Evolutionary conservation across 2,113 vertebrate species (phyloP).

Genomic region (Cricetomys ansorgei): DNA sequence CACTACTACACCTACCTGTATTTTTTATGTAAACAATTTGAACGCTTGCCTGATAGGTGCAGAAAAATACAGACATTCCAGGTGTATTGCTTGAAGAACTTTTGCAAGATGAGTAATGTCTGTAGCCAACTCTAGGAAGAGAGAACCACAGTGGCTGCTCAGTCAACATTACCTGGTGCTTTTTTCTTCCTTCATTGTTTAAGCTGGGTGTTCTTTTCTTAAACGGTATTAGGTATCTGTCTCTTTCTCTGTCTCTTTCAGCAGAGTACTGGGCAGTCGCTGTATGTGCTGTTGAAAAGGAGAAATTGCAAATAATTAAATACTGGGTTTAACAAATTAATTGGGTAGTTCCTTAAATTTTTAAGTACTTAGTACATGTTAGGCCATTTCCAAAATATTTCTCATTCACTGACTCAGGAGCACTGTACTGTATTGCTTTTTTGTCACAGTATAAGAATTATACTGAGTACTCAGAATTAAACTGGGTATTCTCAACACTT

Average conservation of each 20-base stretch:
- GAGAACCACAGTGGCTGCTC: neutral
- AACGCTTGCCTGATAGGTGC: neutral
- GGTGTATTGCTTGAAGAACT: neutral
- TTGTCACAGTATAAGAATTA: too few species aligned
- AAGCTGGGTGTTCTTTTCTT: neutral
- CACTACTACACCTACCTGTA: neutral
- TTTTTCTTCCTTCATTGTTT: neutral
- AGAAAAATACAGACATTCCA: neutral
- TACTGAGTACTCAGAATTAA: too few species aligned
- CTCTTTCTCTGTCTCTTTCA: neutral
- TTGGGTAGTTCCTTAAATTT: neutral
- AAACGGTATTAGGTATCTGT: neutral
- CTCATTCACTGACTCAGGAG: neutral
- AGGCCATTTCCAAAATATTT: too few species aligned
- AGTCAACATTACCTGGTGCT: neutral
- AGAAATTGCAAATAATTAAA: neutral
- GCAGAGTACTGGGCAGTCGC: neutral
- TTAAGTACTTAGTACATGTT: too few species aligned
- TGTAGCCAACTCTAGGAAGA: neutral
- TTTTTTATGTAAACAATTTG: slow-evolving; percentile 11
- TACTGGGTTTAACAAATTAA: neutral
- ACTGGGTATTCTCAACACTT: neutral
- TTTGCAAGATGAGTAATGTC: neutral
- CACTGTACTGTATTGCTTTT: neutral
- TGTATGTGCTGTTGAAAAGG: slow-evolving; percentile 14